phyloP scores from a whole-genome alignment of 2,888 invertebrate genomes.

The Netelia virgata region DNA sequence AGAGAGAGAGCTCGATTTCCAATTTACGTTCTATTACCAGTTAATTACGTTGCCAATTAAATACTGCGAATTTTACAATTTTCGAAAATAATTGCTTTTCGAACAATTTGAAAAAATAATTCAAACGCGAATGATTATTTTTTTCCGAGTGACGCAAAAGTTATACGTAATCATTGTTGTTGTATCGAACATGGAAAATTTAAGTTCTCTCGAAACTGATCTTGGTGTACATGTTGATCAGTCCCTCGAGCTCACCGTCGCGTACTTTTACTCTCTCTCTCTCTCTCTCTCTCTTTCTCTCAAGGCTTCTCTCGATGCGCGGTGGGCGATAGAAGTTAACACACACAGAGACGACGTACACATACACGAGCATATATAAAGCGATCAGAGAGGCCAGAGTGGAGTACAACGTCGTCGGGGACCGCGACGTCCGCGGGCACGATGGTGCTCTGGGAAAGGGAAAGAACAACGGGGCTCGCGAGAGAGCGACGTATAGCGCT shows the following conservation, averaged over 20 bases:
- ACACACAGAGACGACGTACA: constrained; percentile 9
- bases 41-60: not conserved
- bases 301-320: constrained; percentile 53
- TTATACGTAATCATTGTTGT: not conserved
- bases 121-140: not conserved
- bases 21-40: not conserved
- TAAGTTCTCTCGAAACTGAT: constrained; percentile 43
- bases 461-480: constrained; percentile 64
- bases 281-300: constrained; percentile 7
- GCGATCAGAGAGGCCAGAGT: constrained; percentile 55
- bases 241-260: constrained; percentile 36
- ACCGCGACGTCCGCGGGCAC: constrained; percentile 43
- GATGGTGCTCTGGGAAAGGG: constrained; percentile 53
- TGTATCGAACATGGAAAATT: constrained; percentile 55
- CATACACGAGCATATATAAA: constrained; percentile 45
- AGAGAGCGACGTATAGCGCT: constrained; percentile 45
- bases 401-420: constrained; percentile 40
- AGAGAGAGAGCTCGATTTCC: too few relatives aligned
- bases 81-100: not conserved
- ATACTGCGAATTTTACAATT: not conserved
- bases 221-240: constrained; percentile 59
- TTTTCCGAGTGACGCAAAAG: constrained; percentile 2
- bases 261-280: constrained; percentile 53
- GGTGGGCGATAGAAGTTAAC: constrained; percentile 57
- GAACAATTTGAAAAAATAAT: constrained; percentile 2